Percentiles rank a stretch among this genome's conserved stretches.
phyloP scores from a whole-genome alignment of 2,888 invertebrate genomes.

The Hirtodrosophila alboralis region DNA sequence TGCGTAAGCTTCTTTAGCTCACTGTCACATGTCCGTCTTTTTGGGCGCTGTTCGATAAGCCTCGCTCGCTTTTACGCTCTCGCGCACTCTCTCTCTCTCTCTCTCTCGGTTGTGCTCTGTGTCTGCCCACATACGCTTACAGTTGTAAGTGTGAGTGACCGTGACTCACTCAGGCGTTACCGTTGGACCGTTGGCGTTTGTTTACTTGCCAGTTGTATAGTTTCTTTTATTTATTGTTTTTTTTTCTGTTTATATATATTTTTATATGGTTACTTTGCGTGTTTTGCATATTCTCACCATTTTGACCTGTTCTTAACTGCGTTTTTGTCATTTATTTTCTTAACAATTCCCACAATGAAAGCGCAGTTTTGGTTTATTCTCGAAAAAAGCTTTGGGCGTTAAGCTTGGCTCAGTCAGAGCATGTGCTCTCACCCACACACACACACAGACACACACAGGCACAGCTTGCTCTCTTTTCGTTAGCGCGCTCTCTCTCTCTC shows the following conservation, averaged over 20 bases:
- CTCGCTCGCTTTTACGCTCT: constrained; percentile 4
- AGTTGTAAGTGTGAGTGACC: constrained; percentile 53
- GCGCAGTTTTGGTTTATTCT: constrained; percentile 6
- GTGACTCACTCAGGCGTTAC: constrained; percentile 77
- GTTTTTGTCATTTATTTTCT: constrained; percentile 14
- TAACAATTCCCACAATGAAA: constrained; percentile 30
- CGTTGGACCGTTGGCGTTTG: constrained; percentile 53
- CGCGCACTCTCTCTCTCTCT: constrained; percentile 16
- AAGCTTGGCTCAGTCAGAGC: constrained; percentile 40
- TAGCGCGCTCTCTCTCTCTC: constrained; percentile 2
- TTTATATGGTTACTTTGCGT: constrained; percentile 23
- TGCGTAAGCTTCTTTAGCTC: too few relatives aligned
- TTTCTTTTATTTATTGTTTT: constrained; percentile 23
- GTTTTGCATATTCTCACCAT: constrained; percentile 40
- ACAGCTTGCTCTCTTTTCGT: neutral
- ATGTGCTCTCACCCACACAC: constrained; percentile 25
- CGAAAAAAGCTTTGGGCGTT: constrained; percentile 17
- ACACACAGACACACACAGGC: neutral
- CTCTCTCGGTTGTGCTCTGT: constrained; percentile 3
- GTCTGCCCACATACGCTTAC: constrained; percentile 3
- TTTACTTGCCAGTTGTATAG: constrained; percentile 46
- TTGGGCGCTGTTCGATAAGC: constrained; percentile 59
- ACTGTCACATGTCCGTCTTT: constrained; percentile 15
- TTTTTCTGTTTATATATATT: too few relatives aligned
- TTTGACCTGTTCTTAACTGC: constrained; percentile 40